Base-by-base conservation (phyloP, 2,888 invertebrate species). In the Spatulosminthurus flaviceps region DNA sequence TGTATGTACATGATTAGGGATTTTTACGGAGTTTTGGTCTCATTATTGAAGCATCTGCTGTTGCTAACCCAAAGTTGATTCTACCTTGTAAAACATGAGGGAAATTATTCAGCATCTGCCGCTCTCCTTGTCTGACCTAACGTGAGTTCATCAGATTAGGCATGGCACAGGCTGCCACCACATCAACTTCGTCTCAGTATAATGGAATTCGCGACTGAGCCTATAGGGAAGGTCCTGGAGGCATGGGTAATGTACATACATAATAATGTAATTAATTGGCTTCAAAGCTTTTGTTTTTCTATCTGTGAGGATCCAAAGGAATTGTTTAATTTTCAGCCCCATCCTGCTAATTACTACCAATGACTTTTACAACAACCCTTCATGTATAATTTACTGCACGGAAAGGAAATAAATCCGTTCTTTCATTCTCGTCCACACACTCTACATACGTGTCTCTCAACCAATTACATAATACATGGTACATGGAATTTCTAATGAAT, bases 41-140 rank as follows among this genome's bases (percentile, higher is more conserved):
- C 64, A 41, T 70, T 41, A 41, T 42, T 42, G 24, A 69, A 70
- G 70, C 70, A 70, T 70, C 70, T 70, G 70, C 70, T 21, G 22
- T 13, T 41, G n/a, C 21, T 22, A 19, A 28, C 41, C 69, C 28
- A 29, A 9, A 9, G 64, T 64, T 26, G 24, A 26, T 64, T 24
- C 26, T 64, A 16, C 24, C 64, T 64, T 64, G 26, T 24, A 64
- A 24, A 64, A 64, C 22, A 64, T 64, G 26, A 64, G 24, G 64
- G 64, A 64, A 64, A 24, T 64, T 64, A 64, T 64, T 64, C 26
- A 11, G 26, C 64, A 64, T 64, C 64, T 64, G 64, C 24, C 26
- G 24, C 26, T 64, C 22, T n/a, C n/a, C n/a, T 24, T 24, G 64
- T 64, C 26, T 24, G 64, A 64, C 26, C 26, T 64, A 64, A 64